Evolutionary conservation across 2,797 vertebrate genomes (phyloP).

Genomic region (Sebastolobus alascanus): DNA sequence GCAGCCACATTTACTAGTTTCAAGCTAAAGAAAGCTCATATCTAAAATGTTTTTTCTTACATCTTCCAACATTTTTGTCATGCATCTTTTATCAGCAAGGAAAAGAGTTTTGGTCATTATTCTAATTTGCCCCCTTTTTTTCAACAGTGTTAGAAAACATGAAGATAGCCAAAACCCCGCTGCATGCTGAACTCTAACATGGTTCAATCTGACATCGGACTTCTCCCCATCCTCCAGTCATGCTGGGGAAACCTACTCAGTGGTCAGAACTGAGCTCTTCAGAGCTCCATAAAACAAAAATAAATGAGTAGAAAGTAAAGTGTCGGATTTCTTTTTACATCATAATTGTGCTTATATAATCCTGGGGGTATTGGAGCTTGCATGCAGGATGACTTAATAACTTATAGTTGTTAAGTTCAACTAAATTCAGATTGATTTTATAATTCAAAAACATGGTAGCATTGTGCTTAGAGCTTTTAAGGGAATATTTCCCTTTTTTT

Average conservation of each 20-base stretch:
- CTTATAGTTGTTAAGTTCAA: neutral
- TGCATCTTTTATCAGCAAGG: neutral
- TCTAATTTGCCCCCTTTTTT: slow-evolving; percentile 12
- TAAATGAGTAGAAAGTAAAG: neutral
- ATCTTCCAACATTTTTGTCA: neutral
- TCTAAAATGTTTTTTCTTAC: neutral
- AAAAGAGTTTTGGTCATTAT: neutral
- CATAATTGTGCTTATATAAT: neutral
- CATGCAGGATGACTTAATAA: neutral
- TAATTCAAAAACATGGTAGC: neutral
- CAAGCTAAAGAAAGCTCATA: neutral
- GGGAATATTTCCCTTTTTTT: neutral
- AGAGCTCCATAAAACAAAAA: slow-evolving; percentile 26
- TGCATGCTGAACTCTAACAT: slow-evolving; percentile 69
- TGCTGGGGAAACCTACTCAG: neutral
- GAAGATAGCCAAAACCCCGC: slow-evolving; percentile 68
- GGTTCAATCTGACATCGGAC: neutral
- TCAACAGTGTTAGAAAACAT: slow-evolving; percentile 77
- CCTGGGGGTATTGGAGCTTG: neutral
- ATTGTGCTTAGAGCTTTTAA: neutral
- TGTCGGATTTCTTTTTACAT: neutral
- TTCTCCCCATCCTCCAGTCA: neutral
- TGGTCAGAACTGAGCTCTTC: neutral
- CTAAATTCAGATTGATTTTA: neutral
- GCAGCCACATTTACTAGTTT: neutral